Conservation (phyloP, 2,113 vertebrate genomes). For the Pampusana beccarii region DNA sequence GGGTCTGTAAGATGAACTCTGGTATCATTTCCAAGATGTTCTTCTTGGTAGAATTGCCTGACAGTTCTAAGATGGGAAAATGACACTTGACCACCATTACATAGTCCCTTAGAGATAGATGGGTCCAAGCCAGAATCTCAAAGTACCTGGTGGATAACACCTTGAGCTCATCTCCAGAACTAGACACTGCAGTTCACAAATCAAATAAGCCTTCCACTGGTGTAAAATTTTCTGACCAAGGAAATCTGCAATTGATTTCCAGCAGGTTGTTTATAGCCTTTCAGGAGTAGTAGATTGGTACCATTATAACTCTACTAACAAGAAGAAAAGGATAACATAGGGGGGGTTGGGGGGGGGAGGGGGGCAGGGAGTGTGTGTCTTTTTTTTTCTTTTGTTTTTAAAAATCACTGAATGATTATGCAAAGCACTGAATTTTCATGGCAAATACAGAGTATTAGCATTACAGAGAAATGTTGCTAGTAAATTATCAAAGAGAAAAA, state of each 20-base stretch:
- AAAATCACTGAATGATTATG: not conserved
- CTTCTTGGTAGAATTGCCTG: not conserved
- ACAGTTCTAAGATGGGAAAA: not conserved
- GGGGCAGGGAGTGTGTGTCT: too few relatives aligned
- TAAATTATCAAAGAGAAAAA: not conserved
- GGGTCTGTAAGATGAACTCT: not conserved
- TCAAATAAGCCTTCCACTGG: not conserved
- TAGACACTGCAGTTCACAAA: not conserved
- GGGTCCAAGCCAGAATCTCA: not conserved
- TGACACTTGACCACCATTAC: not conserved
- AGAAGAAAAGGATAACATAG: not conserved
- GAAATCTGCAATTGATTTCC: not conserved
- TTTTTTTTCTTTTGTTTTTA: not conserved
- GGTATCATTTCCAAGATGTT: not conserved
- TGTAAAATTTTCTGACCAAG: not conserved
- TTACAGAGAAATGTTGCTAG: not conserved
- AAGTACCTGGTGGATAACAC: not conserved
- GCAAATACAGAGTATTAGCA: not conserved
- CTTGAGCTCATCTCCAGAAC: not conserved
- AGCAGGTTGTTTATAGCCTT: not conserved
- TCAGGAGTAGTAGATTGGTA: not conserved
- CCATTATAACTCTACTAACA: not conserved
- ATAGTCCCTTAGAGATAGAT: not conserved
- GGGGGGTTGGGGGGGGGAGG: too few relatives aligned
- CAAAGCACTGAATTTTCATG: not conserved